These are phyloP conservation scores for Falco naumanni DNA, from an alignment of 2,797 vertebrate species.

Conservation along the genomic window DNA sequence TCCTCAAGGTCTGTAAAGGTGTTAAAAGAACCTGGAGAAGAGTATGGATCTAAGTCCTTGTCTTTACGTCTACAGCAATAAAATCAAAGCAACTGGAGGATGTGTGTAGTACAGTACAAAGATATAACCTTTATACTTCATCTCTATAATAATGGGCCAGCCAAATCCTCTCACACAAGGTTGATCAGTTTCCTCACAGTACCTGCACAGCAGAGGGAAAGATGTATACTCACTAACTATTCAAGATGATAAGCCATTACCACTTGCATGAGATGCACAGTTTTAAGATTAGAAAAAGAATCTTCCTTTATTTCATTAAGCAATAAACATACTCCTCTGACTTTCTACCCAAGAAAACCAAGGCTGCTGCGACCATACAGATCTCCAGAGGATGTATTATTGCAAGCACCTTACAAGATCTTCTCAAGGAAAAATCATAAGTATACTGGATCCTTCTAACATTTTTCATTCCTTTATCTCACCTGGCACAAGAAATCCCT, in stretches of 20 bases:
- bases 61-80: background rate
- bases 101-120: background rate
- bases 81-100: background rate
- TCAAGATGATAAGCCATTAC: background rate
- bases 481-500: constrained; percentile 13
- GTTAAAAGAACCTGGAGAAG: background rate
- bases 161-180: background rate
- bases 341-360: background rate
- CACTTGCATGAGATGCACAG: background rate
- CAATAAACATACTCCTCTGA: background rate
- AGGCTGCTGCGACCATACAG: background rate
- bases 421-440: constrained; percentile 27
- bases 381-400: background rate
- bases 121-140: background rate
- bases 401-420: background rate
- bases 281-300: background rate
- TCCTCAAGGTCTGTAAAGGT: background rate
- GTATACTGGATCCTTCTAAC: background rate
- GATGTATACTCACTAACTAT: background rate
- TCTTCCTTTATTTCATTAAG: background rate
- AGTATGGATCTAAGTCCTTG: background rate
- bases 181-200: background rate
- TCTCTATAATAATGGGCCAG: background rate
- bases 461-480: constrained; percentile 26
- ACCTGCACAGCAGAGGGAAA: background rate